phyloP scores from a whole-genome alignment of 2,113 vertebrate genomes.

The Laterallus jamaicensis region DNA sequence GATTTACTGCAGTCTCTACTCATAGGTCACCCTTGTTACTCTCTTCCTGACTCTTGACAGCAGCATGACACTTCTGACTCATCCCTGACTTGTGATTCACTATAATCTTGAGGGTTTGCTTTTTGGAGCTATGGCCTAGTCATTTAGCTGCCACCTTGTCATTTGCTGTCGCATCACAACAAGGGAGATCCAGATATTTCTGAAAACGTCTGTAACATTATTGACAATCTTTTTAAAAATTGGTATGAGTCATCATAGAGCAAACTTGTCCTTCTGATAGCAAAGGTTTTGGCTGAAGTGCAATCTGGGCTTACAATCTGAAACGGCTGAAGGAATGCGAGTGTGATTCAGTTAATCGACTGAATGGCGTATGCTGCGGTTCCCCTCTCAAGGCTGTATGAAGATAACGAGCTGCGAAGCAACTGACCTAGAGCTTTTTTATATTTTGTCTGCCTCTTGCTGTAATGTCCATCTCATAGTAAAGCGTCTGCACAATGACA shows the following conservation, averaged over 20 bases:
- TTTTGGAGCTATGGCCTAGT: background rate
- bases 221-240: background rate
- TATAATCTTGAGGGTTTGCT: background rate
- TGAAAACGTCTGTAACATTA: background rate
- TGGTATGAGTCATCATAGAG: background rate
- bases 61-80: background rate
- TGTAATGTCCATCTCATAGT: accelerated
- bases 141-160: background rate
- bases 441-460: slow-evolving; percentile 34
- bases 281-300: background rate
- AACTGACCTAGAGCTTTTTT: background rate
- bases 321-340: accelerated
- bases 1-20: background rate
- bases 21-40: background rate
- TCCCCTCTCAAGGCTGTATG: background rate
- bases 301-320: background rate
- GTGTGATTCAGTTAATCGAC: background rate
- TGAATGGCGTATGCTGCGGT: background rate
- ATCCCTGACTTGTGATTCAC: background rate
- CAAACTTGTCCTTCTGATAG: slow-evolving; percentile 5
- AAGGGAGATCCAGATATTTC: background rate
- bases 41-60: background rate
- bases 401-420: background rate
- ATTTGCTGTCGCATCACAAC: background rate
- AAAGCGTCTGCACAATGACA: background rate